Conservation (phyloP, 1,140 invertebrate species). For the Neodiprion virginianus region DNA sequence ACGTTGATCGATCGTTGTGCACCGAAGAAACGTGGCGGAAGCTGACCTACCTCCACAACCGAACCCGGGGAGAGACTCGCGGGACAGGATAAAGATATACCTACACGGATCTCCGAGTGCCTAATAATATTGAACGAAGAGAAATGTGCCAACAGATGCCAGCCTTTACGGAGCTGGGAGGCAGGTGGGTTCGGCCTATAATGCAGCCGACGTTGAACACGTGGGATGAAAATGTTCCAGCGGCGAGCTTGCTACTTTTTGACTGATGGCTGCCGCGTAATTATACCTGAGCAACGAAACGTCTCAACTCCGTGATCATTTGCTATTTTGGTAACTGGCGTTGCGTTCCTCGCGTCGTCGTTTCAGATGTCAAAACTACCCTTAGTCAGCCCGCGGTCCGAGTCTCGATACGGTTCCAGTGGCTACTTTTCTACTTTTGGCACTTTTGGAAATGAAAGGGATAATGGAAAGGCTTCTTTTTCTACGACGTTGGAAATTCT, state of each 20-base stretch:
- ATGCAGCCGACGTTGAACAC: constrained; percentile 14
- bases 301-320: not conserved
- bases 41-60: not conserved
- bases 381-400: too few species aligned
- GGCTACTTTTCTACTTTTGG: too few species aligned
- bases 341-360: too few species aligned
- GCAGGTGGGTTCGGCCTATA: constrained; percentile 1
- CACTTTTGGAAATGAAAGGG: too few species aligned
- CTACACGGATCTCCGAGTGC: constrained; percentile 8
- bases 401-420: too few species aligned
- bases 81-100: constrained; percentile 26
- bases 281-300: not conserved
- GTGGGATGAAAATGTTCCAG: constrained; percentile 9
- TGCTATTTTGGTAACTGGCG: too few species aligned
- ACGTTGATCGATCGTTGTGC: constrained; percentile 16
- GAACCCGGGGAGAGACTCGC: not conserved
- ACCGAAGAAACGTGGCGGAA: constrained; percentile 3
- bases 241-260: not conserved
- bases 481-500: too few species aligned
- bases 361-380: too few species aligned
- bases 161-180: constrained; percentile 10
- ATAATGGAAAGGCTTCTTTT: too few species aligned
- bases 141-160: constrained; percentile 24
- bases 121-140: constrained; percentile 35
- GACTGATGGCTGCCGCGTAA: constrained; percentile 2